These are phyloP conservation scores for Gallinago jamesoni DNA, from an alignment of 2,113 vertebrate genomes.

Conservation along the genomic window DNA sequence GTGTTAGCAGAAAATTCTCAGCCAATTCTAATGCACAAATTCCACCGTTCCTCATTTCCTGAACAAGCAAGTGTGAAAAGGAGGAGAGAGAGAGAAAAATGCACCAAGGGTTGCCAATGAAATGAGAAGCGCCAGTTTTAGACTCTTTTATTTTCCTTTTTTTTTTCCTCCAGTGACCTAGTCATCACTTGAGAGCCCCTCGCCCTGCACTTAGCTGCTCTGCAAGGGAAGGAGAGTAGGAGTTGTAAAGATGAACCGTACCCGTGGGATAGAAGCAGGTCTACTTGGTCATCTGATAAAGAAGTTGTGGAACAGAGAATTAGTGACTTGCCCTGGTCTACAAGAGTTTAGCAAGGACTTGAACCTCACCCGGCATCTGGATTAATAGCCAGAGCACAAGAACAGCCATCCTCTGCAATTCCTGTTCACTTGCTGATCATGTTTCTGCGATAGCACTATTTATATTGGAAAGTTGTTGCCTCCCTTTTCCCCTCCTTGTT, in stretches of 20 bases:
- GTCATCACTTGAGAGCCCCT: neutral
- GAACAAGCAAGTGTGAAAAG: neutral
- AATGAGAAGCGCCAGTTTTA: neutral
- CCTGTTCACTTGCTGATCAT: too few species aligned
- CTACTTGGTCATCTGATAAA: neutral
- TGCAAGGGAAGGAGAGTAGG: neutral
- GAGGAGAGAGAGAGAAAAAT: neutral
- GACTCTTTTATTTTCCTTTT: neutral
- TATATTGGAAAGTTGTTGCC: neutral
- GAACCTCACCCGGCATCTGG: neutral
- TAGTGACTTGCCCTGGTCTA: neutral
- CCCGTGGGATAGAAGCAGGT: neutral
- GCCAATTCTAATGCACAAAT: neutral
- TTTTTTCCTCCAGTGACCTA: neutral
- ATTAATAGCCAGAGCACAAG: neutral
- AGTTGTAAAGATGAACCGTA: neutral
- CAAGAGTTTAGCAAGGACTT: neutral
- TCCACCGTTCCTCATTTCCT: neutral
- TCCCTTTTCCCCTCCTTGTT: neutral
- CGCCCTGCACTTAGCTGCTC: neutral
- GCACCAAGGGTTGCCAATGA: neutral
- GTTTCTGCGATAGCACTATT: neutral
- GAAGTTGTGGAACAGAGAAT: neutral
- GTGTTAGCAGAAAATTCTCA: neutral
- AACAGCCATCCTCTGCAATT: neutral